phyloP scores from a whole-genome alignment of 2,888 invertebrate genomes.

The Baccha elongata region DNA sequence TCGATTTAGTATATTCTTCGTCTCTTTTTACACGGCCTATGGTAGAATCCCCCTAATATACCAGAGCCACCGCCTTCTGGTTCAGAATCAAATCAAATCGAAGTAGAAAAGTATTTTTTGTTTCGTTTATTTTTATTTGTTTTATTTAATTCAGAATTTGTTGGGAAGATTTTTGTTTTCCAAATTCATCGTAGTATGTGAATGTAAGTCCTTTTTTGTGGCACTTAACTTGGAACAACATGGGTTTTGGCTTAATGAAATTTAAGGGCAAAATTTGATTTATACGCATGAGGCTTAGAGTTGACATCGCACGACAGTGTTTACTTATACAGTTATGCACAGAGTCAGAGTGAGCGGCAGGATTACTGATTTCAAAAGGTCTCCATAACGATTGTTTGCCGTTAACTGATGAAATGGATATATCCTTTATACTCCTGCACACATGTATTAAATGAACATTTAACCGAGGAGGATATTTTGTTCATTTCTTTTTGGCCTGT shows the following conservation, averaged over 20 bases:
- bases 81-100: constrained; percentile 66
- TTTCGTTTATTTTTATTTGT: constrained; percentile 26
- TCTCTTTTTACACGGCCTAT: constrained; percentile 51
- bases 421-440: neutral
- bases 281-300: constrained; percentile 56
- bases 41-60: neutral
- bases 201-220: constrained; percentile 38
- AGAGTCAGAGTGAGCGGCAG: neutral
- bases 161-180: constrained; percentile 39
- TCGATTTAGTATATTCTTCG: constrained; percentile 53
- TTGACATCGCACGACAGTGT: constrained; percentile 59
- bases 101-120: constrained; percentile 53
- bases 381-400: constrained; percentile 52
- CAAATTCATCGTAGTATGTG: neutral
- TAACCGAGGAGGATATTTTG: constrained; percentile 32
- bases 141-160: constrained; percentile 62
- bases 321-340: neutral
- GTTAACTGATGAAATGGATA: constrained; percentile 44
- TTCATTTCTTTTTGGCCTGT: constrained; percentile 1
- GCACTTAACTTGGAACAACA: constrained; percentile 65
- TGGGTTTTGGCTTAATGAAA: constrained; percentile 69
- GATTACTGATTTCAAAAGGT: constrained; percentile 56
- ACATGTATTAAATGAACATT: constrained; percentile 2
- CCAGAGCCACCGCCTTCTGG: constrained; percentile 28
- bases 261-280: constrained; percentile 69